Evolutionary conservation across 2,797 vertebrate genomes (phyloP), one percentile per base, ranked within the genome.

Genomic region (Salmo trutta): DNA sequence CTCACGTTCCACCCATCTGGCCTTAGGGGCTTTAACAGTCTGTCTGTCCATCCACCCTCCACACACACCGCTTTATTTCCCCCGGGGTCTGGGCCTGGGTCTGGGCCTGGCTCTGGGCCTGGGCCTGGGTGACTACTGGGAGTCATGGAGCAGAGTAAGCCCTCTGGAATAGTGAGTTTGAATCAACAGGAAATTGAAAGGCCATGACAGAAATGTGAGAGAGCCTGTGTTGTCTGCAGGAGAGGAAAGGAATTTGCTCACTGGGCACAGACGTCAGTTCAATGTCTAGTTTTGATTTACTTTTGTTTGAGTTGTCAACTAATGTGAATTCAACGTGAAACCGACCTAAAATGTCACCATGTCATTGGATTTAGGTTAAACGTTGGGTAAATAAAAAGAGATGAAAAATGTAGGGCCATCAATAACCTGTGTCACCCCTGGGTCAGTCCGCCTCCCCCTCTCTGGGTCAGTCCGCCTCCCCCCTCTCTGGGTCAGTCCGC

Each of bases 181-280:
- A 66, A 74, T 56, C 70, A 66, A 77, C n/a, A 72, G 41, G 41
- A 47, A 47, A 47, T 79, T 79, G 56, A 77, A 79, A 77, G 62
- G 24, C 52, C 33, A 27, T 75, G 78, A 62, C 66, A 65, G 24
- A 66, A 59, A 59, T 59, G 53, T 19, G n/a, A 59, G 56, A 47
- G 41, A 47, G 41, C 41, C 10, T 12, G 2, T 47, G 41, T 47
- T 47, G 41, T 12, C 41, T 47, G 1, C 10, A 3, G 41, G 41
- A 47, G 41, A 47, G 10, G 41, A 41, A 41, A 41, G 41, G 41
- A 47, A 47, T 47, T 47, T 47, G 10, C 41, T 10, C 10, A 12
- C 41, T 12, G 41, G 41, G 41, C 41, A 47, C 41, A 47, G 2
- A 47, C 10, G 10, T 47, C 41, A 47, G 41, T 47, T 47, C 10